Percentiles rank a stretch among this genome's conserved stretches.
These are phyloP conservation scores for Plumapathes pennacea DNA, from an alignment of 92 coral and sea anemone genomes.

Conservation along the genomic window DNA sequence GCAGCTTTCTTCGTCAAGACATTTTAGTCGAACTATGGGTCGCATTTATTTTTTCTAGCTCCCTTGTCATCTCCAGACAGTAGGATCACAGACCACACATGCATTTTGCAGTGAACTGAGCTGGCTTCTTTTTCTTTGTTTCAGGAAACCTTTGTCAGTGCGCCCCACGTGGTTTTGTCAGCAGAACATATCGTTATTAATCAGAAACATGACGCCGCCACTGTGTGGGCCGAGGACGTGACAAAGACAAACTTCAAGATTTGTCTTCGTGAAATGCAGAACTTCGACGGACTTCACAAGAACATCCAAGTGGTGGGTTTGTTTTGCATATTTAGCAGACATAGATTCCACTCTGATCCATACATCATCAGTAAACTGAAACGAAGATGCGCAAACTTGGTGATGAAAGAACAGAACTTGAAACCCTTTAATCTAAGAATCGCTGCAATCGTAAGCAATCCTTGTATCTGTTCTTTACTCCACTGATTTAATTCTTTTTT, in stretches of 20 bases:
- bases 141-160: conserved; percentile 41
- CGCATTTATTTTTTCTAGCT: neutral
- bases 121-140: neutral
- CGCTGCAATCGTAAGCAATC: neutral
- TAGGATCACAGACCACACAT: neutral
- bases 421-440: no score
- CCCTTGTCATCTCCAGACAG: neutral
- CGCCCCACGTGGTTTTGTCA: conserved; percentile 47
- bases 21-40: neutral
- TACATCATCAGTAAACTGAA: no score
- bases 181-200: conserved; percentile 51
- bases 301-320: conserved; percentile 58
- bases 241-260: conserved; percentile 28
- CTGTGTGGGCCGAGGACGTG: conserved; percentile 72
- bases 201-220: conserved; percentile 56
- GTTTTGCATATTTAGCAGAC: no score
- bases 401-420: no score
- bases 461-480: neutral
- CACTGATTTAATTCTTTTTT: neutral
- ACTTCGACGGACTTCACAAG: conserved; percentile 61
- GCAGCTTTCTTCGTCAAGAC: neutral
- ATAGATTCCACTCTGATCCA: no score
- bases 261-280: conserved; percentile 66
- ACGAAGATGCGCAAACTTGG: no score
- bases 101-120: neutral